Base-by-base conservation (phyloP, 53 echinoderm and acorn worm species). In the Paelopatides confundens region DNA sequence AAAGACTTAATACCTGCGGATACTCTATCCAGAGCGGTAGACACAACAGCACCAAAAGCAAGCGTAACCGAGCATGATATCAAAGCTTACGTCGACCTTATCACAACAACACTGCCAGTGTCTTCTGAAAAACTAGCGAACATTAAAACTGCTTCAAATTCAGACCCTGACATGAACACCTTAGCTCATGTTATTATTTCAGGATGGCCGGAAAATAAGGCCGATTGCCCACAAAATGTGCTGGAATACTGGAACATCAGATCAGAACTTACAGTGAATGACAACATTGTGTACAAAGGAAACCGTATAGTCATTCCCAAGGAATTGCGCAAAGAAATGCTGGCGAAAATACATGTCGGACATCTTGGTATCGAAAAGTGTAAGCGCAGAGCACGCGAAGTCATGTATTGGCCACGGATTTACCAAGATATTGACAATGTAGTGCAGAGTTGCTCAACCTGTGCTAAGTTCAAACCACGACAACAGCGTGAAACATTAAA, bases 301-400 rank as follows among this genome's bases (percentile, higher is more conserved):
- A 66, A 54, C 33, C 86, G 66, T 50, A 69, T 89, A 13, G 85
- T 89, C 2, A 85, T 89, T 32, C 89, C 92, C 12, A 28, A 26
- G 8, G 32, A 35, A 28, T 14, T 90, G 37, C 87, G 85, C n/a
- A 36, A 48, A 35, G 31, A 81, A 76, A 82, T 93, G 82, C 87
- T 93, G 21, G 30, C 81, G 8, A 71, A 87, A 63, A 65, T 90
- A 30, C 91, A 91, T 46, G 86, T 69, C 70, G 91, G 82, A 15
- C 91, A 91, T 43, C 62, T 79, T 23, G 91, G 87, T 34, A 87
- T 70, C 11, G 84, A 82, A 26, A 91, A 91, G 71, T 91, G 87
- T 58, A 88, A 87, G 10, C 31, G 36, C 9, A 69, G 76, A 13
- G 87, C 91, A 27, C 62, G 85, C 14, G 76, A 92, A 43, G 67